Conservation (phyloP, 2,888 invertebrate species). For the Heteromurus nitidus region DNA sequence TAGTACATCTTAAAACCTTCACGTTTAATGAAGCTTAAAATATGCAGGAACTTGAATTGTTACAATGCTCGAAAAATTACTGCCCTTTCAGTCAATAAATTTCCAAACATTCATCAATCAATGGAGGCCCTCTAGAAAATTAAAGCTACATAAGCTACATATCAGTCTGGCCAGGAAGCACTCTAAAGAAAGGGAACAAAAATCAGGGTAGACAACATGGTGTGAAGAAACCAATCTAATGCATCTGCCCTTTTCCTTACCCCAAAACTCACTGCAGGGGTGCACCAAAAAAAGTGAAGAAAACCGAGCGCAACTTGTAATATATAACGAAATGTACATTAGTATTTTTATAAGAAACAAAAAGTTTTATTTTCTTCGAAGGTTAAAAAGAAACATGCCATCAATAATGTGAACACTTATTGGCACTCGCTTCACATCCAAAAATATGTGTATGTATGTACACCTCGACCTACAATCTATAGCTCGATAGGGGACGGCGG, state of each 20-base stretch:
- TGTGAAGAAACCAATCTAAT: slow-evolving; percentile 40
- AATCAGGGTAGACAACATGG: slow-evolving; percentile 35
- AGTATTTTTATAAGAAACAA: neutral
- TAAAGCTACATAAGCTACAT: no score
- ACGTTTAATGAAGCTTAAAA: no score
- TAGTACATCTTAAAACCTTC: no score
- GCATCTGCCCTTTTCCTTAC: slow-evolving; percentile 16
- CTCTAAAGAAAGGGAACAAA: neutral
- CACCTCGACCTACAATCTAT: no score
- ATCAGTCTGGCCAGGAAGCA: slow-evolving; percentile 9
- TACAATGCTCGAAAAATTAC: no score
- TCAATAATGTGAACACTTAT: slow-evolving; percentile 49
- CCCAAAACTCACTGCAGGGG: slow-evolving; percentile 24
- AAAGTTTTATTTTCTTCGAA: neutral
- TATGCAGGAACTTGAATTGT: no score
- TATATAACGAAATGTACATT: neutral
- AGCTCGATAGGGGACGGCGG: no score
- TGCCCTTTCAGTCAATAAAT: no score
- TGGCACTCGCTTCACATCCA: slow-evolving; percentile 25
- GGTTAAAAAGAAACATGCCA: slow-evolving; percentile 12
- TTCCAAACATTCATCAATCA: no score
- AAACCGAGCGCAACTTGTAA: neutral
- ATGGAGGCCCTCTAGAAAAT: no score
- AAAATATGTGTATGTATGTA: no score
- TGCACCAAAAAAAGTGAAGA: no score